Conservation (phyloP, 2,888 invertebrate species). For the Leptinotarsa haldemani region DNA sequence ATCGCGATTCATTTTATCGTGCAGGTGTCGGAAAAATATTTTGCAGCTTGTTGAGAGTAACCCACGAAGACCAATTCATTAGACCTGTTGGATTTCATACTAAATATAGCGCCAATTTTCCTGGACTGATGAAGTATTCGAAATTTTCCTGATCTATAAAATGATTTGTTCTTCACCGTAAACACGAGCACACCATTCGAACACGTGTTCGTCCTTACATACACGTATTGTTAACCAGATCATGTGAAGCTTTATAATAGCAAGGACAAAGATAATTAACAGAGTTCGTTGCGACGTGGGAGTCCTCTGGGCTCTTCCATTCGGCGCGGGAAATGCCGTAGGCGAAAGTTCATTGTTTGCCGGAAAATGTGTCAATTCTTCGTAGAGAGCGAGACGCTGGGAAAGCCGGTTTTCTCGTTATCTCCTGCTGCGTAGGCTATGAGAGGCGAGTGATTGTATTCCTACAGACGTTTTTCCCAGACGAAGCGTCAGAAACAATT, state of each 20-base stretch:
- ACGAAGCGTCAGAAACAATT: not conserved
- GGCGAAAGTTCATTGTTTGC: constrained; percentile 1
- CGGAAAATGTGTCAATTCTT: not conserved
- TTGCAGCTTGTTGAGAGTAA: too few relatives aligned
- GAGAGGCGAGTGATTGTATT: not conserved
- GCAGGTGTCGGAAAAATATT: too few relatives aligned
- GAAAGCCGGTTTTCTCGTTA: not conserved
- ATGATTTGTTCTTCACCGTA: too few relatives aligned
- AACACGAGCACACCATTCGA: not conserved
- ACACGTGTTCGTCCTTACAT: not conserved
- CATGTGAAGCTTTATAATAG: not conserved
- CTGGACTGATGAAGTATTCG: too few relatives aligned
- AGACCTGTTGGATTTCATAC: too few relatives aligned
- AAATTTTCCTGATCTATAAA: too few relatives aligned
- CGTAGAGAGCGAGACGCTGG: not conserved
- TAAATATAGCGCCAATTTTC: too few relatives aligned
- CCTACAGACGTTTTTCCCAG: not conserved
- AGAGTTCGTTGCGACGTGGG: not conserved
- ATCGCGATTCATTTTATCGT: too few relatives aligned
- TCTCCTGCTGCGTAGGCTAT: not conserved
- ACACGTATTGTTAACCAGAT: not conserved
- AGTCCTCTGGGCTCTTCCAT: not conserved
- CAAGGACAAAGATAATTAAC: not conserved
- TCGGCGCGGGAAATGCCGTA: not conserved
- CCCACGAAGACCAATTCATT: too few relatives aligned